phyloP scores from a whole-genome alignment of 1,140 invertebrate genomes.

The Limonius californicus region DNA sequence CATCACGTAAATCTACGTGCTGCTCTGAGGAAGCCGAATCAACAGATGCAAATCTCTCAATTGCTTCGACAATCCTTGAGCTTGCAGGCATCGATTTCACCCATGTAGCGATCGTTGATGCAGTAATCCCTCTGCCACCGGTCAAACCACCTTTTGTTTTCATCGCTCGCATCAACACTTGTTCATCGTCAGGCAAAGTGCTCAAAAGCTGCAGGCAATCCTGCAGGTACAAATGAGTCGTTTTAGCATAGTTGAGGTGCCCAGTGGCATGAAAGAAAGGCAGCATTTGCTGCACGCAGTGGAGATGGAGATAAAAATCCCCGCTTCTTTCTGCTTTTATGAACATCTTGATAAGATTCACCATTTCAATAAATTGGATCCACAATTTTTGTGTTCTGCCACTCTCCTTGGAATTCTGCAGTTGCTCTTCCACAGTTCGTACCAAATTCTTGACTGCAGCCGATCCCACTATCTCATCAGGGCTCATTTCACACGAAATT shows the following conservation, averaged over 20 bases:
- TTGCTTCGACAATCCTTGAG: conserved; percentile 1
- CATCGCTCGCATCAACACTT: conserved; percentile 30
- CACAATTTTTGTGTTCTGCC: conserved; percentile 12
- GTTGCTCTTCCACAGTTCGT: conserved; percentile 9
- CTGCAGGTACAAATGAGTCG: conserved; percentile 5
- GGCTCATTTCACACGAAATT: neutral
- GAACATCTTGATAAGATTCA: conserved; percentile 5
- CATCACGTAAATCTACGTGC: conserved; percentile 15
- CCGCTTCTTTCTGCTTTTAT: conserved; percentile 16
- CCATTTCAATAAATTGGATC: conserved; percentile 15
- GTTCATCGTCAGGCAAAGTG: conserved; percentile 11
- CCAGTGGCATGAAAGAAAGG: conserved; percentile 15
- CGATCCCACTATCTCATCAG: neutral
- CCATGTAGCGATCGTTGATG: neutral
- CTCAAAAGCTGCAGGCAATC: neutral
- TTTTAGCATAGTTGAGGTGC: conserved; percentile 19
- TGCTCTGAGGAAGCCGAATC: conserved; percentile 12
- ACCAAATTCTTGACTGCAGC: conserved; percentile 14
- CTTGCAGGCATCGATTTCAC: neutral
- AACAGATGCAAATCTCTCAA: conserved; percentile 10
- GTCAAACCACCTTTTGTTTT: conserved; percentile 31
- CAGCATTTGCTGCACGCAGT: conserved; percentile 16
- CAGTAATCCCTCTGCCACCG: neutral
- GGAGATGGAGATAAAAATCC: conserved; percentile 12
- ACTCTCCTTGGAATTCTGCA: neutral